These are phyloP conservation scores for Agrotis ipsilon DNA, from an alignment of 2,888 invertebrate species.

Conservation along the genomic window DNA sequence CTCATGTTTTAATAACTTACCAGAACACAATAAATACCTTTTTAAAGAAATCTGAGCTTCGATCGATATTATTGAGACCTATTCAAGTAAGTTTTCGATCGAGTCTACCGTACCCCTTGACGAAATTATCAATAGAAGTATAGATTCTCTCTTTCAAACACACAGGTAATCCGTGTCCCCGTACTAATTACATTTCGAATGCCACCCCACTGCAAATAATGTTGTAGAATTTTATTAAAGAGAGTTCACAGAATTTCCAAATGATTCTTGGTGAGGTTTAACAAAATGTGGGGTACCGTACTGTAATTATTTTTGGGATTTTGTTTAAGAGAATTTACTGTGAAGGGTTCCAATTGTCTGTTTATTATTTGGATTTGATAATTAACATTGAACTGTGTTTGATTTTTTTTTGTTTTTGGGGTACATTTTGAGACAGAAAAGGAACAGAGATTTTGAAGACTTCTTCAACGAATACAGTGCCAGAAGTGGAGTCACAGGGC, in stretches of 20 bases:
- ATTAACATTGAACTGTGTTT: background rate
- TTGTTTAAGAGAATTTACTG: constrained; percentile 6
- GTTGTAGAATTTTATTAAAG: constrained; percentile 62
- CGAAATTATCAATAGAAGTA: too few species aligned
- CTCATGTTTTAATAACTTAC: constrained; percentile 68
- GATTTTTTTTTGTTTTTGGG: background rate
- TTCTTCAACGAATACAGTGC: background rate
- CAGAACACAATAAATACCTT: constrained; percentile 55
- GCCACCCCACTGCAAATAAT: constrained; percentile 61
- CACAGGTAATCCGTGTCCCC: constrained; percentile 57
- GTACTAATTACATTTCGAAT: constrained; percentile 71
- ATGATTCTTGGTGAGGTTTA: constrained; percentile 30
- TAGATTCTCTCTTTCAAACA: constrained; percentile 54
- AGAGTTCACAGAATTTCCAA: constrained; percentile 44
- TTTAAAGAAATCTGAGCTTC: constrained; percentile 35
- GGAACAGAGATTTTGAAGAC: background rate
- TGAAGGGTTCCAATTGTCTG: constrained; percentile 10
- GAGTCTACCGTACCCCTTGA: too few species aligned
- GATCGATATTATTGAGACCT: constrained; percentile 12
- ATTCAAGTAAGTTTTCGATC: constrained; percentile 8
- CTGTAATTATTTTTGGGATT: constrained; percentile 41
- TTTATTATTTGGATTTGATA: constrained; percentile 5
- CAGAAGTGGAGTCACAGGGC: background rate
- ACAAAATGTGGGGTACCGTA: constrained; percentile 33
- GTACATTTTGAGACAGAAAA: background rate